Evolutionary conservation across 1,140 invertebrate species (phyloP), one percentile per base, ranked within the genome.

Genomic region (Triops cancriformis): DNA sequence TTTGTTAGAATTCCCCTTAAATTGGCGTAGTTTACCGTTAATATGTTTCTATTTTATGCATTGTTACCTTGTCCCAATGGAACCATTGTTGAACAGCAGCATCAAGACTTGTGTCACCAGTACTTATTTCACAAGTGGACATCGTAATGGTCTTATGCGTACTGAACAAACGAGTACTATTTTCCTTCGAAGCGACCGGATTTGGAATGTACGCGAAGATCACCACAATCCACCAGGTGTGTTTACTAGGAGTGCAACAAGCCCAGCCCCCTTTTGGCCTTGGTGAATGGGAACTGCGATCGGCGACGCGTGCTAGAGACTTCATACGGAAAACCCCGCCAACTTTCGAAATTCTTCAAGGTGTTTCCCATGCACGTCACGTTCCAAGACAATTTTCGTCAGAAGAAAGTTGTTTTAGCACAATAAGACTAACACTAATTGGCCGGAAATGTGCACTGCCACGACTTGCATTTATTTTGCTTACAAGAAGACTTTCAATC

Each of bases 71-170:
- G 80, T 91, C 90, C 90, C 89, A 91, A 26, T 82, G 79, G 14
- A 91, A 81, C 88, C 89, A 92, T 82, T 90, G 87, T 7, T 85
- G 82, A 73, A 91, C 86, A 83, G 89, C 88, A 18, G 83, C 81
- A 81, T 90, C 85, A 28, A 91, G 81, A 64, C 85, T 82, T 10
- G 80, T 9, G 76, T 73, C 31, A 18, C 51, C 51, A 10, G 51
- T 64, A 64, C 18, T 10, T 10, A 64, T 23, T 64, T 64, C 51
- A 64, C 31, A 37, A 37, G 51, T 64, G 14, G 23, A 64, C 51
- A 64, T 64, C 18, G 14, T 64, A 6, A 18, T n/a, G n/a, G n/a
- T 64, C 23, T 64, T 5, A 23, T 2, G 10, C 10, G 14, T 64
- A 0, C 14, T 18, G 14, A n/a, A 51, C 0, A 18, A 64, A 10